These are phyloP conservation scores for Brachyrhaphis roseni DNA, from an alignment of 2,797 vertebrate genomes.

Conservation along the genomic window DNA sequence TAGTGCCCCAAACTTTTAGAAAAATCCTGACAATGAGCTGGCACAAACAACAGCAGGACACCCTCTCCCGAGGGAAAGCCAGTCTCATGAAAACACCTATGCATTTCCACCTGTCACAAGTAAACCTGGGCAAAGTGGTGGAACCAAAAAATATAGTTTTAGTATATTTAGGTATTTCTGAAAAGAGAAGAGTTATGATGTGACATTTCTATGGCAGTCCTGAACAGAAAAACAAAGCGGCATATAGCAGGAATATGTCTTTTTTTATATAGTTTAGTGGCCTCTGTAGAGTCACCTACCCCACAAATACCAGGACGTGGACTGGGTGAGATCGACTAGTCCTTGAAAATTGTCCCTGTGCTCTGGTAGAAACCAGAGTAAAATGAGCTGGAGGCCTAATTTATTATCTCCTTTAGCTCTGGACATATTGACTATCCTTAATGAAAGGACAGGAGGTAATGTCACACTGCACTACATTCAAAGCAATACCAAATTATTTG, in stretches of 20 bases:
- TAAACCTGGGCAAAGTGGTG: background rate
- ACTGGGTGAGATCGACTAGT: background rate
- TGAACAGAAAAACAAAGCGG: background rate
- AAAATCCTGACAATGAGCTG: background rate
- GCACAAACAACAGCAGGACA: conserved; percentile 4
- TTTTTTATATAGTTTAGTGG: background rate
- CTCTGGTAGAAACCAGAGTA: background rate
- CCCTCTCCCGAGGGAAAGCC: background rate
- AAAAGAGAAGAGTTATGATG: background rate
- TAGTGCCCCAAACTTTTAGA: background rate
- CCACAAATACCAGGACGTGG: background rate
- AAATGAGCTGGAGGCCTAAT: conserved; percentile 1
- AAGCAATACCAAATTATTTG: background rate
- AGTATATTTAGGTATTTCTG: background rate
- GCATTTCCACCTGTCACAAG: background rate
- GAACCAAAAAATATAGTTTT: background rate
- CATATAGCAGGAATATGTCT: background rate
- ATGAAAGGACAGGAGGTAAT: background rate
- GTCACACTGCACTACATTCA: background rate
- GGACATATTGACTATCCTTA: background rate
- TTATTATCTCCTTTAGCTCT: background rate
- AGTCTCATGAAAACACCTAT: background rate
- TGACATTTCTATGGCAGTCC: background rate
- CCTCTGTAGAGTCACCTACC: background rate
- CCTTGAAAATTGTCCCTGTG: background rate